These are phyloP conservation scores for Bradypus variegatus DNA, from an alignment of 2,797 vertebrate genomes.

Conservation along the genomic window DNA sequence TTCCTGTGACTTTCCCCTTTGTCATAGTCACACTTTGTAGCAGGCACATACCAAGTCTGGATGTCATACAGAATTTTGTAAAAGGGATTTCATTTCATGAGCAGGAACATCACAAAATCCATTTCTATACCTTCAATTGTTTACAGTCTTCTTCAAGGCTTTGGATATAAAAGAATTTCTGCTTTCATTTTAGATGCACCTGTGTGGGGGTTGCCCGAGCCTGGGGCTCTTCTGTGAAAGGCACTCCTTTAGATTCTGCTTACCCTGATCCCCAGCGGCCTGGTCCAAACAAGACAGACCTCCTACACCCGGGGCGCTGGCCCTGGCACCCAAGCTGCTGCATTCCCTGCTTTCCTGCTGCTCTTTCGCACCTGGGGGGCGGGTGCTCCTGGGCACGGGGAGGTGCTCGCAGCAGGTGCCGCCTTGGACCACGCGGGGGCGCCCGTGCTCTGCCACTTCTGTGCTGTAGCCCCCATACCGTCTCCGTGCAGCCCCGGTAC, in stretches of 20 bases:
- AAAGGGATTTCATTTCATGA: neutral
- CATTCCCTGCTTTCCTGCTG: too few species aligned
- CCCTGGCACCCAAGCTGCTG: neutral
- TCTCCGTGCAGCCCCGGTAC: too few species aligned
- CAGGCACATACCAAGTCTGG: accelerated
- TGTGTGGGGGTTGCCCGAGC: neutral
- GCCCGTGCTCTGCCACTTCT: neutral
- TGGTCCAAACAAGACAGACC: neutral
- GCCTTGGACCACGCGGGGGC: slow-evolving; percentile 32
- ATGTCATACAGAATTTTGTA: neutral
- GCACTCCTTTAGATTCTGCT: neutral
- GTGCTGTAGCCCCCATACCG: too few species aligned
- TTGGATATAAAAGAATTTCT: neutral
- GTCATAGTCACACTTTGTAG: neutral
- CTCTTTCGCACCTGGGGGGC: too few species aligned
- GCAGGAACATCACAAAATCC: neutral
- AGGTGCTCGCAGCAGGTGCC: neutral
- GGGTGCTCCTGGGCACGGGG: accelerated
- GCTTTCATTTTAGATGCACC: neutral
- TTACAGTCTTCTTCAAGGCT: neutral
- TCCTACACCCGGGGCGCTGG: neutral
- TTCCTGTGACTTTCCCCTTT: neutral
- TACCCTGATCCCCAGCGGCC: neutral
- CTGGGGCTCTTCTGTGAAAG: neutral
- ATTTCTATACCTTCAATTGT: neutral